Evolutionary conservation across 1,140 invertebrate genomes (phyloP), one percentile per base, ranked within the genome.

Genomic region (Limonius californicus): DNA sequence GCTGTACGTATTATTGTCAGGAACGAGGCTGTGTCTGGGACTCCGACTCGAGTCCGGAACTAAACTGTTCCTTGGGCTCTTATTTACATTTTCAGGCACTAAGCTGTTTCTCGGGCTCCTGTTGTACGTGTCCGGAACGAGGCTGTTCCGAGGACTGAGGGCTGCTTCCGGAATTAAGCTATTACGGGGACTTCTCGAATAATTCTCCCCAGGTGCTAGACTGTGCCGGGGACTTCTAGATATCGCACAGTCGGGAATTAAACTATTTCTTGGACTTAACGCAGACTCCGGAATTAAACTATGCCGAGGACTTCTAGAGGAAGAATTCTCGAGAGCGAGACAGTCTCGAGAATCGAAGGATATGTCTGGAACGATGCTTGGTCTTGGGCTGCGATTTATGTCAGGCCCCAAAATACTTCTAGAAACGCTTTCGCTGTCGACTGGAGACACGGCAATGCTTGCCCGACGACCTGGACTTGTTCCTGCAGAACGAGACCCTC

Each of bases 61-160:
- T 59, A 86, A 73, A 73, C 85, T 85, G 64, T 85, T 87, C 55
- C 86, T 77, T 0, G 85, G 85, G 75, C 84, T 86, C 20, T 84
- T 76, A 63, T 84, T 85, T 1, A 62, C 61, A 32, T 80, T 79
- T 14, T 79, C 77, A 1, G 77, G 74, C 6, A 75, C 68, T 19
- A 79, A 64, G 0, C 76, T 77, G 58, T 84, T 83, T 58, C 84
- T 77, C 0, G 83, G 79, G 57, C 78, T 84, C 59, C 81, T 78
- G 55, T 69, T 68, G 30, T 55, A 61, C 12, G 68, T 66, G 19
- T 79, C 78, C 0, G 78, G 76, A 1, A 77, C 71, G 30, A 81
- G 61, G 6, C 78, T 80, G 59, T 85, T 84, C 61, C 85, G 76
- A 0, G 86, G 85, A 75, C 83, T 85, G 67, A 81, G 74, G 12